A percentile compares a stretch with the other conserved stretches of the same genome.
Evolutionary conservation across 2,113 vertebrate genomes (phyloP).

Genomic region (Butorides virescens): DNA sequence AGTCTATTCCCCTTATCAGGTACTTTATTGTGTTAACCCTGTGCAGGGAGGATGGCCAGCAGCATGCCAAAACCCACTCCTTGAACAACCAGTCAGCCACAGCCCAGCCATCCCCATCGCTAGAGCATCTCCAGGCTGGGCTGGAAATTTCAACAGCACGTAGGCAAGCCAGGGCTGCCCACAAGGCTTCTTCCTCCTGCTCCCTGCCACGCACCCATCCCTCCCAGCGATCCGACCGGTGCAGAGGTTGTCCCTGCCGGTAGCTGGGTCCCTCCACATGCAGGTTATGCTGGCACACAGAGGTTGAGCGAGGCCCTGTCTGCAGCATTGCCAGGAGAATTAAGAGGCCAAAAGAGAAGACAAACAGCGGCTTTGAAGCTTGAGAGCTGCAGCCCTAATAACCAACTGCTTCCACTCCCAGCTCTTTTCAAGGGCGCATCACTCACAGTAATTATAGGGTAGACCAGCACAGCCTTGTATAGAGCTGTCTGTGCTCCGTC

Average conservation of each 20-base stretch:
- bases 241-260: background rate
- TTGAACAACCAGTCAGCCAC: accelerated
- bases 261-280: background rate
- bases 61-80: background rate
- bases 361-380: background rate
- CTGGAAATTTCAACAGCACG: background rate
- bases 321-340: background rate
- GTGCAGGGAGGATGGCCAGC: background rate
- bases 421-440: background rate
- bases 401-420: background rate
- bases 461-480: background rate
- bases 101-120: background rate
- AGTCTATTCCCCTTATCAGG: background rate
- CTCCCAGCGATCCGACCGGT: accelerated
- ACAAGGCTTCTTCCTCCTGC: background rate
- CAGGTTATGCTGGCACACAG: background rate
- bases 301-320: background rate
- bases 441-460: background rate
- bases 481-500: accelerated
- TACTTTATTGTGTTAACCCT: background rate
- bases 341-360: background rate
- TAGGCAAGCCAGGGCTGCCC: too few species aligned
- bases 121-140: background rate
- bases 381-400: background rate
- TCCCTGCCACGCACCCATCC: background rate